These are phyloP conservation scores for Malacosoma neustria DNA, from an alignment of 2,888 invertebrate genomes.

Conservation along the genomic window DNA sequence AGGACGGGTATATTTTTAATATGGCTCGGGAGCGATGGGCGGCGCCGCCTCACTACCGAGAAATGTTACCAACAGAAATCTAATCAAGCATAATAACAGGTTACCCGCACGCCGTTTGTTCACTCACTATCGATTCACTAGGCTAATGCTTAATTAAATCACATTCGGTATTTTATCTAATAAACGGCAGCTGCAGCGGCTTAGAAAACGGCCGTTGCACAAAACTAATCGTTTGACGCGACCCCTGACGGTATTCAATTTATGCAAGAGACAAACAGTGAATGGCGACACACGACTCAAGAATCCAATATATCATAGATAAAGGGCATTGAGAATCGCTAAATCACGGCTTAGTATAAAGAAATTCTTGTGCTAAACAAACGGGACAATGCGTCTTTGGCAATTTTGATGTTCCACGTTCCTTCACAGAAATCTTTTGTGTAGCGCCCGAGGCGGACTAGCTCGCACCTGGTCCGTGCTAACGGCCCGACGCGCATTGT, in stretches of 20 bases:
- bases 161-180: slow-evolving; percentile 59
- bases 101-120: slow-evolving; percentile 66
- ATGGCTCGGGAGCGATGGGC: slow-evolving; percentile 71
- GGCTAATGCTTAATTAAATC: slow-evolving; percentile 71
- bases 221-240: slow-evolving; percentile 28
- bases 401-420: slow-evolving; percentile 45
- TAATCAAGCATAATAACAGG: slow-evolving; percentile 75
- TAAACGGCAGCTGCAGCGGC: slow-evolving; percentile 46
- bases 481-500: slow-evolving; percentile 45
- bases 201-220: slow-evolving; percentile 25
- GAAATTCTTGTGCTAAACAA: slow-evolving; percentile 56
- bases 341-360: slow-evolving; percentile 36
- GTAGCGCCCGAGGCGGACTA: slow-evolving; percentile 41
- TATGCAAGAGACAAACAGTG: slow-evolving; percentile 24
- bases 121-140: slow-evolving; percentile 61
- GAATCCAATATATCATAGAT: slow-evolving; percentile 61
- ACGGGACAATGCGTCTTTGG: slow-evolving; percentile 42
- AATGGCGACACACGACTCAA: slow-evolving; percentile 34
- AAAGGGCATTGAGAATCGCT: slow-evolving; percentile 40
- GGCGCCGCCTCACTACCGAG: slow-evolving; percentile 69
- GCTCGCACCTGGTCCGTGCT: slow-evolving; percentile 54
- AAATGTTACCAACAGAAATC: slow-evolving; percentile 74
- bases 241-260: slow-evolving; percentile 22
- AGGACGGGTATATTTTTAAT: slow-evolving; percentile 71
- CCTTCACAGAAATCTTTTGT: slow-evolving; percentile 69